Evolutionary conservation across 2,888 invertebrate species (phyloP).

Genomic region (Cheilosia urbana): DNA sequence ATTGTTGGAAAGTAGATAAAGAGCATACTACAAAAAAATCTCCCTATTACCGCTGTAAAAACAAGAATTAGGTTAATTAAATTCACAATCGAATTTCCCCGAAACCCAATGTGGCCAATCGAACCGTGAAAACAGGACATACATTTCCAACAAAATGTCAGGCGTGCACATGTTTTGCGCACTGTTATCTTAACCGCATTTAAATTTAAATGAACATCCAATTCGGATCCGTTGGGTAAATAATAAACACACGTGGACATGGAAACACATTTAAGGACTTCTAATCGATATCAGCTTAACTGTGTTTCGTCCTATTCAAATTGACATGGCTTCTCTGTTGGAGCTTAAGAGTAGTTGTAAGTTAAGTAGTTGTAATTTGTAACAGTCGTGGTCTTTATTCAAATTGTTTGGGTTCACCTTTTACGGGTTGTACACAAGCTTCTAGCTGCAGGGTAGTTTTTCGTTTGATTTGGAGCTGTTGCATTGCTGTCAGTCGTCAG

Average conservation of each 20-base stretch:
- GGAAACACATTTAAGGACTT: no score
- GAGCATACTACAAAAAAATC: no score
- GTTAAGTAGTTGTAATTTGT: neutral
- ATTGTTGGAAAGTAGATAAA: no score
- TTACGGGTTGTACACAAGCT: slow-evolving; percentile 1
- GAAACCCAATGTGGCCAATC: neutral
- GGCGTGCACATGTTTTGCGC: slow-evolving; percentile 5
- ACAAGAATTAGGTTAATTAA: no score
- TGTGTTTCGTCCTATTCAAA: neutral
- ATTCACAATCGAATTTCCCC: neutral
- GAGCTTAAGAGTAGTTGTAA: neutral
- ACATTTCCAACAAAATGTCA: slow-evolving; percentile 4
- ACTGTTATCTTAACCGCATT: slow-evolving; percentile 34
- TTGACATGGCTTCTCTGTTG: neutral
- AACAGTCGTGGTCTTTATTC: slow-evolving; percentile 20
- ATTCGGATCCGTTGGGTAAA: neutral
- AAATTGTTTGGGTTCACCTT: slow-evolving; percentile 39
- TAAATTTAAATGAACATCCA: slow-evolving; percentile 43
- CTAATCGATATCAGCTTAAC: no score
- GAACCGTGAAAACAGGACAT: slow-evolving; percentile 22
- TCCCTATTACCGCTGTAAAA: no score
- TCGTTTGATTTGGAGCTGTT: slow-evolving; percentile 27
- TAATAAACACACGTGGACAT: no score
- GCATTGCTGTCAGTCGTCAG: slow-evolving; percentile 17
- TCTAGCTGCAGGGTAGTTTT: neutral